Evolutionary conservation across 2,888 invertebrate species (phyloP).

Genomic region (Apodemia mormo): DNA sequence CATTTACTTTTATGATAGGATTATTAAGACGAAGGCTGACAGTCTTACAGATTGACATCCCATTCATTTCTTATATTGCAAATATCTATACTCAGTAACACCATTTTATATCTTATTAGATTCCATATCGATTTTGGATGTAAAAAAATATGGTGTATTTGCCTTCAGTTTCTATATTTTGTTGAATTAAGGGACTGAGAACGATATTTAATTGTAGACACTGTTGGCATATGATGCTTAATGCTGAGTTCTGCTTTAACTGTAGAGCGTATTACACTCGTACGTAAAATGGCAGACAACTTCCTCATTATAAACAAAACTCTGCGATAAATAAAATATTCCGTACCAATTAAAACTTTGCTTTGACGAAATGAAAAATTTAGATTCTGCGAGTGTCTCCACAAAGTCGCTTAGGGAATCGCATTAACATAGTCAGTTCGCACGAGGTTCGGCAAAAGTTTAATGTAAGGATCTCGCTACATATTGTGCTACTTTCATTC

Average conservation of each 20-base stretch:
- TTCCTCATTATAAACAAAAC: slow-evolving; percentile 2
- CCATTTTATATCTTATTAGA: too few relatives aligned
- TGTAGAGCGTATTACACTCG: not conserved
- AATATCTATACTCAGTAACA: too few relatives aligned
- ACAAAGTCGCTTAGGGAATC: slow-evolving; percentile 16
- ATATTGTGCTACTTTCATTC: not conserved
- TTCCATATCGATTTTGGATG: too few relatives aligned
- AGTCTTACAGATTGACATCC: too few relatives aligned
- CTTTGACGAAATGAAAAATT: slow-evolving; percentile 16
- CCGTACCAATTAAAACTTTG: slow-evolving; percentile 14
- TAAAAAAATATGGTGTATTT: too few relatives aligned
- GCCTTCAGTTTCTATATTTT: too few relatives aligned
- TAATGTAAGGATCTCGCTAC: not conserved
- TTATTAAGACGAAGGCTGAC: too few relatives aligned
- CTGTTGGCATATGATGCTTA: too few relatives aligned
- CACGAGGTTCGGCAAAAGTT: slow-evolving; percentile 1
- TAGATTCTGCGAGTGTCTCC: slow-evolving; percentile 11
- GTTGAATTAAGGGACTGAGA: too few relatives aligned
- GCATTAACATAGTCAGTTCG: not conserved
- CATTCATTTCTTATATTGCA: too few relatives aligned
- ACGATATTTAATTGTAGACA: too few relatives aligned
- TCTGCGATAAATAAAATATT: not conserved
- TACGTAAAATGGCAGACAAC: not conserved
- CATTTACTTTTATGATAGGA: too few relatives aligned
- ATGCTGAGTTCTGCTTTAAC: not conserved